Percentiles rank a stretch among this genome's conserved stretches.
These are phyloP conservation scores for Spongilla lacustris DNA, from an alignment of 37 sponge, comb jelly and placozoan genomes.

Conservation along the genomic window DNA sequence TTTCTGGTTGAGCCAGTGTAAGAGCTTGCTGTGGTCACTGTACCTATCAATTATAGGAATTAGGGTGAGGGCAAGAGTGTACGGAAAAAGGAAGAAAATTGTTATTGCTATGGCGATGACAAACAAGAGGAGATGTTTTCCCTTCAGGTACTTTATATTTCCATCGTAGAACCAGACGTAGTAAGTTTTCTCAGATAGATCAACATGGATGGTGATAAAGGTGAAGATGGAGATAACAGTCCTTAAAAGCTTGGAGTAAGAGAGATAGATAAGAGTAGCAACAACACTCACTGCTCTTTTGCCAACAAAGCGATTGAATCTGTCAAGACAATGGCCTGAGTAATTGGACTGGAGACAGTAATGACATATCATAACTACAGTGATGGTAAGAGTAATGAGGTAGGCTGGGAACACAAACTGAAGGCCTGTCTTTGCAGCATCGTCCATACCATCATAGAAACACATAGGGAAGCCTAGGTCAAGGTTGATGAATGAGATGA, in stretches of 20 bases:
- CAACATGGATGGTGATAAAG: neutral
- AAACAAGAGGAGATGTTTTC: conserved; percentile 1
- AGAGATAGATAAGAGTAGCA: conserved; percentile 45
- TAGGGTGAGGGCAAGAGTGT: conserved; percentile 8
- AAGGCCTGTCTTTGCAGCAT: neutral
- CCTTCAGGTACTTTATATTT: conserved; percentile 1
- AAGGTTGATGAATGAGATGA: conserved; percentile 18
- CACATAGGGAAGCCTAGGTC: conserved; percentile 18
- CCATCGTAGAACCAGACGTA: conserved; percentile 48
- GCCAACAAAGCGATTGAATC: too few species aligned
- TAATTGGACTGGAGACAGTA: neutral
- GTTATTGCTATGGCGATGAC: conserved; percentile 3
- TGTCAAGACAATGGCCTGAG: too few species aligned
- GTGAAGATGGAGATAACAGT: conserved; percentile 6
- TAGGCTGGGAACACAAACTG: conserved; percentile 35
- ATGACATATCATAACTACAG: neutral
- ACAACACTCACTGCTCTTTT: conserved; percentile 20
- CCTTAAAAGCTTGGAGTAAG: conserved; percentile 30
- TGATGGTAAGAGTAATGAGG: neutral
- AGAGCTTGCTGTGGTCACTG: neutral
- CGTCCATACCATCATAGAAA: conserved; percentile 18
- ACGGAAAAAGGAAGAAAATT: conserved; percentile 20
- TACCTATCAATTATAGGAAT: neutral
- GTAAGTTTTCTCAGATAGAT: neutral
- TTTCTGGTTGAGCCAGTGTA: neutral